Evolutionary conservation across 1,140 invertebrate species (phyloP).

Genomic region (Eulimnadia texana): DNA sequence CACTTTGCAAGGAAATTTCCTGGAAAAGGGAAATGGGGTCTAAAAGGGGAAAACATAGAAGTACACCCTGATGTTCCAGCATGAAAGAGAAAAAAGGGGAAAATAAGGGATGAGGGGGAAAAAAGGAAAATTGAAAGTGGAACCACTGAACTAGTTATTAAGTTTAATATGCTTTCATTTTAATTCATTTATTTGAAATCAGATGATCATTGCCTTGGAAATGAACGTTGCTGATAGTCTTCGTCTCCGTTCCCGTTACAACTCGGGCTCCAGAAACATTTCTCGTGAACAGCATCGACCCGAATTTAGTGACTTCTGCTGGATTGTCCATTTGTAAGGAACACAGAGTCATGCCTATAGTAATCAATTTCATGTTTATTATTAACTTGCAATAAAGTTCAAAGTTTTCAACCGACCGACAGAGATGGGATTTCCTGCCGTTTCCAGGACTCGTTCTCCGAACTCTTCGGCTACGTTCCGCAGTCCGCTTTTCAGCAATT

Average conservation of each 20-base stretch:
- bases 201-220: conserved; percentile 33
- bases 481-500: conserved; percentile 28
- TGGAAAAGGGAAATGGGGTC: no score
- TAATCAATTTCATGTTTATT: neutral
- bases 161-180: neutral
- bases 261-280: conserved; percentile 53
- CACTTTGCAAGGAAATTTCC: no score
- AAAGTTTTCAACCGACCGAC: conserved; percentile 36
- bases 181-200: neutral
- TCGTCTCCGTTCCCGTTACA: conserved; percentile 37
- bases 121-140: no score
- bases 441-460: conserved; percentile 47
- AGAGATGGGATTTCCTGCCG: conserved; percentile 57
- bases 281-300: conserved; percentile 55
- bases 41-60: no score
- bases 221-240: conserved; percentile 39
- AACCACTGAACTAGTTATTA: no score
- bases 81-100: no score
- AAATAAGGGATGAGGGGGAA: no score
- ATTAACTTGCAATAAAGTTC: neutral
- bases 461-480: conserved; percentile 41
- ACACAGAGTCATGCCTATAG: conserved; percentile 4
- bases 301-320: conserved; percentile 35
- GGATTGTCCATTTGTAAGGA: neutral
- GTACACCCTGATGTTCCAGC: no score